A percentile compares a stretch with the other conserved stretches of the same genome.
Conservation (phyloP, 2,888 invertebrate genomes). For the Myopa tessellatipennis region DNA sequence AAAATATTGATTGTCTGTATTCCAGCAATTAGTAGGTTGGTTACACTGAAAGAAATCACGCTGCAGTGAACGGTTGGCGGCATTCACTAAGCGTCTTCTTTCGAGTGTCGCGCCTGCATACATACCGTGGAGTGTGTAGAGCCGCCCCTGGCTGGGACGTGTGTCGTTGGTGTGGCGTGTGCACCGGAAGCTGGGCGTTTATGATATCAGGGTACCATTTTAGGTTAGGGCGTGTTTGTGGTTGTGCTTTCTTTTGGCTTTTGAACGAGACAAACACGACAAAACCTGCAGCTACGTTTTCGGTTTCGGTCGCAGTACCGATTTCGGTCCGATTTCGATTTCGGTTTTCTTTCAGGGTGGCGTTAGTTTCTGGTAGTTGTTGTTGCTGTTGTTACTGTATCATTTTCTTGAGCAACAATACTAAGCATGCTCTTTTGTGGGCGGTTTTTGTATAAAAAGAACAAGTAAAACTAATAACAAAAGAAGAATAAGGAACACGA, state of each 20-base stretch:
- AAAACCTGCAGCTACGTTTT: slow-evolving; percentile 44
- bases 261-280: slow-evolving; percentile 43
- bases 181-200: slow-evolving; percentile 64
- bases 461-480: not conserved
- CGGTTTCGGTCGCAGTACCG: not conserved
- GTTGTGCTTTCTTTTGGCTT: slow-evolving; percentile 24
- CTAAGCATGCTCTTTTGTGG: slow-evolving; percentile 54
- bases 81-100: not conserved
- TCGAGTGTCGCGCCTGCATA: not conserved
- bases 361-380: not conserved
- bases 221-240: slow-evolving; percentile 58
- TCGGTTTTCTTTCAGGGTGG: slow-evolving; percentile 30
- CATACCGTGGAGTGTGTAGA: not conserved
- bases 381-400: slow-evolving; percentile 24
- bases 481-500: not conserved
- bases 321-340: slow-evolving; percentile 22
- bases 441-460: not conserved
- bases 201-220: slow-evolving; percentile 66
- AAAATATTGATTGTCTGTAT: not conserved
- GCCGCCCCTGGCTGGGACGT: not conserved
- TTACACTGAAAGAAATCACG: not conserved
- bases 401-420: slow-evolving; percentile 17
- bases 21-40: not conserved
- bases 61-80: not conserved
- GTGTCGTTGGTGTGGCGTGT: too few relatives aligned